phyloP scores from a whole-genome alignment of 2,113 vertebrate genomes.

The Cepphus grylle region DNA sequence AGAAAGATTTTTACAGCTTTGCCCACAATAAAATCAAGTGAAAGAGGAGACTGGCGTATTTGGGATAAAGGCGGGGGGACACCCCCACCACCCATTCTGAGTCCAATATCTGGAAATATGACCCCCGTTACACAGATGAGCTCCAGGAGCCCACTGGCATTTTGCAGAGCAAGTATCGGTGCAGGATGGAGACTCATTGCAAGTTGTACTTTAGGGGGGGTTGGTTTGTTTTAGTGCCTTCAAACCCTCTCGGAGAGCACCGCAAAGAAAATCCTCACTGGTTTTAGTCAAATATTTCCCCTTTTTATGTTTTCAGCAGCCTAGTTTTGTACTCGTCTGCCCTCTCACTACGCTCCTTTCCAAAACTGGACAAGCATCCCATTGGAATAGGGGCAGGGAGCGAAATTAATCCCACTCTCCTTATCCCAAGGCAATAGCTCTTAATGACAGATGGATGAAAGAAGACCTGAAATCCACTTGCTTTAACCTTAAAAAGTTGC shows the following conservation, averaged over 20 bases:
- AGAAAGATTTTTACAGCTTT: constrained; percentile 38
- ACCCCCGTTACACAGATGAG: not conserved
- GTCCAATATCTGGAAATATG: not conserved
- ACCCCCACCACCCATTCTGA: not conserved
- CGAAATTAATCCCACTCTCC: not conserved
- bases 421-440: not conserved
- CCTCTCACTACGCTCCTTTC: not conserved
- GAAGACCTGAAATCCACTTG: not conserved
- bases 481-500: not conserved
- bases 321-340: not conserved
- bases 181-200: not conserved
- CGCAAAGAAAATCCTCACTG: not conserved
- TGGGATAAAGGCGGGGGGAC: not conserved
- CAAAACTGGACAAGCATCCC: not conserved
- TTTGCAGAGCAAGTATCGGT: constrained; percentile 1
- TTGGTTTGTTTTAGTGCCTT: not conserved
- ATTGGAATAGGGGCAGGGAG: not conserved
- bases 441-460: not conserved
- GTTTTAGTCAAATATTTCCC: not conserved
- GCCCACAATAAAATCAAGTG: constrained; percentile 10
- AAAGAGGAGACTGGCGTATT: constrained; percentile 14
- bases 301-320: not conserved
- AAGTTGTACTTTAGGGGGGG: fast-evolving
- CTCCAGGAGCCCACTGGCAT: not conserved
- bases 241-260: not conserved